Evolutionary conservation across 2,888 invertebrate genomes (phyloP).

Genomic region (Sinodicranocentrus sp.): DNA sequence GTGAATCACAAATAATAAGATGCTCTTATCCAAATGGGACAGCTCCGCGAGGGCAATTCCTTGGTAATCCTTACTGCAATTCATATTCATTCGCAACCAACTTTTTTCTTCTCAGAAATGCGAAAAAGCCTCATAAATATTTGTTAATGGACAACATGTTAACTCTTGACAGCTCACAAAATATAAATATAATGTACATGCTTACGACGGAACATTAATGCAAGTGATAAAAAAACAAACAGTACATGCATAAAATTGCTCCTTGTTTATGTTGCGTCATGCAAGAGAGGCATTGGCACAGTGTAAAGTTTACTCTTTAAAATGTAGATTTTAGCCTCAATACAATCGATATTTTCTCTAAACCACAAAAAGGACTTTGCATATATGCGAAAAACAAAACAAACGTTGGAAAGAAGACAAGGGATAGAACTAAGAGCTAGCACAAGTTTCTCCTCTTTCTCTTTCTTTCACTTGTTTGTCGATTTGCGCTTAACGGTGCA

Average conservation of each 20-base stretch:
- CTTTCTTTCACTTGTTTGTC: background rate
- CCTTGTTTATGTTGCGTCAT: too few species aligned
- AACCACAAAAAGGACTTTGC: background rate
- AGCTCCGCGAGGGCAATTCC: too few species aligned
- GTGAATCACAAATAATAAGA: too few species aligned
- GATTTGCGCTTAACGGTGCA: background rate
- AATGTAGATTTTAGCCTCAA: background rate
- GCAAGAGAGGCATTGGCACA: too few species aligned
- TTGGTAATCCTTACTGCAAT: too few species aligned
- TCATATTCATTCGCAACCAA: background rate
- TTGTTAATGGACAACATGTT: conserved; percentile 21
- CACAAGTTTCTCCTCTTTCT: background rate
- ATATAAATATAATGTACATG: background rate
- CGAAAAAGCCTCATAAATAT: conserved; percentile 19
- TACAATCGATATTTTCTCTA: background rate
- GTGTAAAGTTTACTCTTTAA: background rate
- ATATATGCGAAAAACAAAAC: background rate
- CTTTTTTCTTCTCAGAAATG: too few species aligned
- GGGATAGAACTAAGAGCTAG: background rate
- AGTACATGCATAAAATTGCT: too few species aligned
- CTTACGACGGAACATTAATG: background rate
- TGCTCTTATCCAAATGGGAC: too few species aligned
- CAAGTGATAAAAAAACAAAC: too few species aligned
- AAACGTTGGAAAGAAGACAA: background rate
- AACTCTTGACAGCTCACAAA: background rate